These are phyloP conservation scores for Amiota mariae DNA, from an alignment of 2,888 invertebrate genomes.

Conservation along the genomic window DNA sequence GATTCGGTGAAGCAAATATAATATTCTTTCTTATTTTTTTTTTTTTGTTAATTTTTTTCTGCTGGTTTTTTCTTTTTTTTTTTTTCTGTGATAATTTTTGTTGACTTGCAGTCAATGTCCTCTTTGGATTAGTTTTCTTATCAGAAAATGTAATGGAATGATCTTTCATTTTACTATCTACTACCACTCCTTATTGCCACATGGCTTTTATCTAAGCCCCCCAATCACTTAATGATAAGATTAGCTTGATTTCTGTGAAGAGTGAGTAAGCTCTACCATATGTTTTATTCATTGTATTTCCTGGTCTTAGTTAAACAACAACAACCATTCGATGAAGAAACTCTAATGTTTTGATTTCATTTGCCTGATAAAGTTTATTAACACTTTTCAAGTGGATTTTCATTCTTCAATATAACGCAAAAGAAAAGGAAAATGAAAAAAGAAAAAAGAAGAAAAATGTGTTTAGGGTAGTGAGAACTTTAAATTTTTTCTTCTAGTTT, in stretches of 20 bases:
- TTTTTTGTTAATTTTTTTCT: constrained; percentile 2
- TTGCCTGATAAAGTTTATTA: constrained; percentile 18
- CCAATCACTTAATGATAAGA: background rate
- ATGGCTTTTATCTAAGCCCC: background rate
- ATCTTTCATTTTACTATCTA: background rate
- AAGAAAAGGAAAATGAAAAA: too few relatives aligned
- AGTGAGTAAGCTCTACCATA: background rate
- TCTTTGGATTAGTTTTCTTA: constrained; percentile 18
- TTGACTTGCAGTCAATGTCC: constrained; percentile 22
- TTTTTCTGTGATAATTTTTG: background rate
- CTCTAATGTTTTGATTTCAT: background rate
- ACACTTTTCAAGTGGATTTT: constrained; percentile 6
- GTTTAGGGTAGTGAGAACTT: too few relatives aligned
- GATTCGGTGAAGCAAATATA: background rate
- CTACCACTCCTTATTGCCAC: background rate
- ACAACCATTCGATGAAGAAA: background rate
- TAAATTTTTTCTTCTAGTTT: too few relatives aligned
- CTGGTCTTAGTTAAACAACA: background rate
- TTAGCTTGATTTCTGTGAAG: background rate
- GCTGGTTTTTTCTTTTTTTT: background rate
- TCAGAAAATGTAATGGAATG: constrained; percentile 6
- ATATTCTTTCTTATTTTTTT: background rate
- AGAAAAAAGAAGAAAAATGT: too few relatives aligned
- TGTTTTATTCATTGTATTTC: background rate
- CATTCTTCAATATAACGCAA: too few relatives aligned